Percentiles rank a stretch among this genome's conserved stretches.
Evolutionary conservation across 1,140 invertebrate species (phyloP).

Genomic region (Macrosteles quadrilineatus): DNA sequence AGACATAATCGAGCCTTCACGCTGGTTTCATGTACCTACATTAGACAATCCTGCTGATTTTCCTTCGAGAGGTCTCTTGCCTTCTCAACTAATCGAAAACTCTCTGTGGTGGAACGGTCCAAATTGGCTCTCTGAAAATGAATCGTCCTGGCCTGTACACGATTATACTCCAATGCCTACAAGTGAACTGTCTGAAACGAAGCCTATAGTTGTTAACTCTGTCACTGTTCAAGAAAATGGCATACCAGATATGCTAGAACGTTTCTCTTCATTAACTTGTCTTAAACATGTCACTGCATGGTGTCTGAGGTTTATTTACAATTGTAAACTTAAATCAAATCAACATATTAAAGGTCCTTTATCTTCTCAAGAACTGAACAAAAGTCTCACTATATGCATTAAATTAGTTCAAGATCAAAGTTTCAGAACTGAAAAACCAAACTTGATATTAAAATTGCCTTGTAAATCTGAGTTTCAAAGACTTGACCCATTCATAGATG

Average conservation of each 20-base stretch:
- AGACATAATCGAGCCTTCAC: background rate
- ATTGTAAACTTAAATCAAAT: background rate
- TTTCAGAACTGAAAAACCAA: background rate
- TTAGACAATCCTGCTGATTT: background rate
- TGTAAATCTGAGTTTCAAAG: background rate
- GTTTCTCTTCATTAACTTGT: background rate
- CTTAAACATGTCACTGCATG: background rate
- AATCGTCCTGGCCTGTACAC: no score
- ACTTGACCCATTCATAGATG: background rate
- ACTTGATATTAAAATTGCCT: background rate
- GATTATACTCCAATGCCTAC: no score
- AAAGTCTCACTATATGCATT: background rate
- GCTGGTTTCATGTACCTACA: background rate
- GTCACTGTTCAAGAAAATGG: background rate
- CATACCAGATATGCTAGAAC: background rate
- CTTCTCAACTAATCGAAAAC: background rate
- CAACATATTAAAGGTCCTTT: background rate
- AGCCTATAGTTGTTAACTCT: background rate
- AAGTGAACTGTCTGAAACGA: no score
- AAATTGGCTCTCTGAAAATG: no score
- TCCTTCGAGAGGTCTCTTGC: background rate
- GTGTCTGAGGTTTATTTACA: background rate
- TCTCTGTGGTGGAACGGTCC: no score
- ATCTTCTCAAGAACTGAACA: background rate
- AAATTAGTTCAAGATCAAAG: background rate